Evolutionary conservation across 2,113 vertebrate genomes (phyloP).

Genomic region (Neolamprologus fasciatus): DNA sequence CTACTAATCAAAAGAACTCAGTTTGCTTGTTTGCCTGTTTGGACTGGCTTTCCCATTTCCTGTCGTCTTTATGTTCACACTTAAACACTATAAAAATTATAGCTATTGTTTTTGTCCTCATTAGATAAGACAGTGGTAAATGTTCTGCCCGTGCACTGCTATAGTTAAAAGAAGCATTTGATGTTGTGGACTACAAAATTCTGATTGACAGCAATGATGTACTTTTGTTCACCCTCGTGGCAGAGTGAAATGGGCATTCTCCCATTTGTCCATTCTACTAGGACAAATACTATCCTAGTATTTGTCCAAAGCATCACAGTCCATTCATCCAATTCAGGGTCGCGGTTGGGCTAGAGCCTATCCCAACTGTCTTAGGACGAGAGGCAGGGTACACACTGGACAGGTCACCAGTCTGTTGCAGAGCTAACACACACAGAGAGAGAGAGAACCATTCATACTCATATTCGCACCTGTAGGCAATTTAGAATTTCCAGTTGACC

Average conservation of each 20-base stretch:
- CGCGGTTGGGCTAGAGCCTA: not conserved
- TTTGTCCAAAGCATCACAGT: not conserved
- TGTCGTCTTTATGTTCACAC: not conserved
- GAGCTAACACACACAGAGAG: fast-evolving
- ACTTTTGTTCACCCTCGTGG: not conserved
- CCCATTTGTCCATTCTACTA: not conserved
- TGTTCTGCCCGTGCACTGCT: not conserved
- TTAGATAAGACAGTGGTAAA: not conserved
- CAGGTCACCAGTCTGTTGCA: not conserved
- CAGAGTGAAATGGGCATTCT: not conserved
- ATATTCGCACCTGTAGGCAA: not conserved
- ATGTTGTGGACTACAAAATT: not conserved
- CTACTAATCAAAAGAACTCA: not conserved
- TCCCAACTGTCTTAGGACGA: not conserved
- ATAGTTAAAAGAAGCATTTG: not conserved
- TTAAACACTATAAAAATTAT: not conserved
- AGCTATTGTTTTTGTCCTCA: not conserved
- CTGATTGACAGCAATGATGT: not conserved
- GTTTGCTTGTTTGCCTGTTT: not conserved
- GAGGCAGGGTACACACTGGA: not conserved
- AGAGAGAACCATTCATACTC: not conserved
- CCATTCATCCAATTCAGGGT: not conserved
- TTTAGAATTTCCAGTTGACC: not conserved
- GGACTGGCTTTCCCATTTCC: not conserved
- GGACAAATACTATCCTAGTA: not conserved